Evolutionary conservation across 2,113 vertebrate genomes (phyloP).

Genomic region (Halichoeres trimaculatus): DNA sequence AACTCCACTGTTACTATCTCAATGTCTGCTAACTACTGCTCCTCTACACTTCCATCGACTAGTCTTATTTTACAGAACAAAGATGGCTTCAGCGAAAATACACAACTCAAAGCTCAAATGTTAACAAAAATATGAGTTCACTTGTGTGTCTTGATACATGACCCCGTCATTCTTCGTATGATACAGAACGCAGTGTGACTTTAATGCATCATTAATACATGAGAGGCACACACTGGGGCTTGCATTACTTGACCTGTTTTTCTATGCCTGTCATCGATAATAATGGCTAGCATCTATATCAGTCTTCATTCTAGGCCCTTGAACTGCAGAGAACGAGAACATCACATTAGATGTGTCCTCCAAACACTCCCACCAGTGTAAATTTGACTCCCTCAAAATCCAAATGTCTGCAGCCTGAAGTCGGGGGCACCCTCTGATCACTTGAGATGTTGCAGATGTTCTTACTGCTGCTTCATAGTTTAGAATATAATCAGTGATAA

Average conservation of each 20-base stretch:
- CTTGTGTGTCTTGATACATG: not conserved
- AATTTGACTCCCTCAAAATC: conserved; percentile 27
- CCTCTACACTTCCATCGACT: no score
- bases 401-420: conserved; percentile 20
- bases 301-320: conserved; percentile 24
- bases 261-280: conserved; percentile 61
- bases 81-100: no score
- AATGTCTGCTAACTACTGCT: no score
- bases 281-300: conserved; percentile 59
- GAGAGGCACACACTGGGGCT: not conserved
- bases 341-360: conserved; percentile 1
- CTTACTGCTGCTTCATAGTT: conserved; percentile 63
- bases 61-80: no score
- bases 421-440: conserved; percentile 49
- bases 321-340: conserved; percentile 29
- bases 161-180: no score
- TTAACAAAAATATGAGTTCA: no score
- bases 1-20: no score
- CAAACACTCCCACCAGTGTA: conserved; percentile 19
- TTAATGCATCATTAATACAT: not conserved
- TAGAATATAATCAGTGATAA: conserved; percentile 78
- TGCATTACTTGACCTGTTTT: conserved; percentile 32
- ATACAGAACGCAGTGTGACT: not conserved
- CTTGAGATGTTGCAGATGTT: conserved; percentile 78
- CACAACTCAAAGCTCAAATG: no score